These are phyloP conservation scores for Alouatta palliata DNA, from an alignment of 2,113 vertebrate species.

Conservation along the genomic window DNA sequence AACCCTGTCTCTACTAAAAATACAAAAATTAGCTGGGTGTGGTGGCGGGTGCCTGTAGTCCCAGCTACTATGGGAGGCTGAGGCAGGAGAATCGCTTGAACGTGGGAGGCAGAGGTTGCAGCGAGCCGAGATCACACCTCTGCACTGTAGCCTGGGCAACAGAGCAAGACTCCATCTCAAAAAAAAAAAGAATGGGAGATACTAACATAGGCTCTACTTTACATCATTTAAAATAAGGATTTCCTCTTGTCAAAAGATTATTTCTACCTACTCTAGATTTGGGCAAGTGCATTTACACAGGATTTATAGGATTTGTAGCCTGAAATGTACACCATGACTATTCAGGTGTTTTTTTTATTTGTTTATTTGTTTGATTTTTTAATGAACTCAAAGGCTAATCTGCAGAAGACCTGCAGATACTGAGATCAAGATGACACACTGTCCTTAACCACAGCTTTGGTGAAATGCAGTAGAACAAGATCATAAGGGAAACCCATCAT, in stretches of 20 bases:
- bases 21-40: no score
- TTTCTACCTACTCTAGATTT: neutral
- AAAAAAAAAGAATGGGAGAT: neutral
- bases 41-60: no score
- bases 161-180: no score
- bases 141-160: no score
- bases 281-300: neutral
- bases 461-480: neutral
- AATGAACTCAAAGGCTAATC: neutral
- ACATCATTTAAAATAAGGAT: neutral
- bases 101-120: no score
- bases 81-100: no score
- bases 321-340: neutral
- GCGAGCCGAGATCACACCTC: no score
- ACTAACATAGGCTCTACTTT: neutral
- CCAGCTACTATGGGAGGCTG: no score
- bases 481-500: neutral
- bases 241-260: slow-evolving; percentile 23
- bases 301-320: neutral
- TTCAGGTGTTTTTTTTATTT: neutral
- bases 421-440: neutral
- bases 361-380: no score
- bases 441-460: neutral
- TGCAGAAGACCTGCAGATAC: neutral
- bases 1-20: no score